Evolutionary conservation across 1,140 invertebrate genomes (phyloP).

Genomic region (Diploscapter pachys): DNA sequence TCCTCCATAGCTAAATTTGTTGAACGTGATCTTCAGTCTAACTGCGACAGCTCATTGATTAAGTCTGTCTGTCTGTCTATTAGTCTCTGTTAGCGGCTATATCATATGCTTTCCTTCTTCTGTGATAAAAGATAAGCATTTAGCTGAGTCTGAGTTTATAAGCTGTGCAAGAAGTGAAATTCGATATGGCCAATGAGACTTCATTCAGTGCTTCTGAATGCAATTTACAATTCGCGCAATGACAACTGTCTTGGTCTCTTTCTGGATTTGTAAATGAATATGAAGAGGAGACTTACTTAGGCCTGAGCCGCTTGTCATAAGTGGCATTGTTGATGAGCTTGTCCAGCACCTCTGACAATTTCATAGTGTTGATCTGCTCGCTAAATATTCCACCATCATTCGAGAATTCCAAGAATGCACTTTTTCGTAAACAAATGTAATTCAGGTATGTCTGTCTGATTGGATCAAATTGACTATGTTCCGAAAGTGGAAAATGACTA

Average conservation of each 20-base stretch:
- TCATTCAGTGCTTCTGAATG: neutral
- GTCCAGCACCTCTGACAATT: conserved; percentile 45
- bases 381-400: too few relatives aligned
- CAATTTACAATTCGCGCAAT: neutral
- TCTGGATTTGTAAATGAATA: neutral
- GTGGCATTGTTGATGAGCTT: conserved; percentile 44
- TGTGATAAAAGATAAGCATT: neutral
- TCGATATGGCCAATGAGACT: neutral
- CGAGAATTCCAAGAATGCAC: neutral
- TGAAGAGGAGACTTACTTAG: conserved; percentile 64
- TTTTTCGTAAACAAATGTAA: neutral
- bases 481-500: too few relatives aligned
- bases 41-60: too few relatives aligned
- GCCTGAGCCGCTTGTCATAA: conserved; percentile 94
- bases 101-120: neutral
- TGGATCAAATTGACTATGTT: too few relatives aligned
- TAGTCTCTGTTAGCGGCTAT: too few relatives aligned
- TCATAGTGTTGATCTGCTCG: conserved; percentile 25
- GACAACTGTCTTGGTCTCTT: neutral
- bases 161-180: conserved; percentile 1
- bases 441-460: too few relatives aligned
- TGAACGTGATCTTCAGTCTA: too few relatives aligned
- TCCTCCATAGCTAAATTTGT: conserved; percentile 76
- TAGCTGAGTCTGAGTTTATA: neutral
- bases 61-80: too few relatives aligned